Conservation (phyloP, 2,113 vertebrate species). For the Paradoxurus hermaphroditus region DNA sequence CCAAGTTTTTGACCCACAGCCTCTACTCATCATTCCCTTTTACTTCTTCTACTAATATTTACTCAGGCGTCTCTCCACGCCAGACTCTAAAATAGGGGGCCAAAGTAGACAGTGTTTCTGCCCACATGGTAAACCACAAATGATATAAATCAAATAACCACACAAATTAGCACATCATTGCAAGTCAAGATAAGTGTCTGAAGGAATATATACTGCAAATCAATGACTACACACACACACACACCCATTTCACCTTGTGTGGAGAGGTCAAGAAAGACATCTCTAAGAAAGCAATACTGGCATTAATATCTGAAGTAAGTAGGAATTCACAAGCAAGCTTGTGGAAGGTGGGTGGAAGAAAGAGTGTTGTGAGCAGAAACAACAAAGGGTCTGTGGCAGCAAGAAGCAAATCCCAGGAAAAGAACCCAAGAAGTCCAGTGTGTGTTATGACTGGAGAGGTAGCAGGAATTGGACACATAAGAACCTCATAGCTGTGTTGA, state of each 20-base stretch:
- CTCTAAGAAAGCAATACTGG: not conserved
- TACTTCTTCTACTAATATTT: not conserved
- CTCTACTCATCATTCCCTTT: not conserved
- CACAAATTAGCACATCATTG: not conserved
- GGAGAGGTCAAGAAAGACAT: not conserved
- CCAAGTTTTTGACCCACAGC: not conserved
- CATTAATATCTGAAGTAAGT: not conserved
- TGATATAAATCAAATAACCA: not conserved
- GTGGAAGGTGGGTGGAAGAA: not conserved
- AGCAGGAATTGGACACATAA: not conserved
- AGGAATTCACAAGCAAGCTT: not conserved
- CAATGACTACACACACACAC: not conserved
- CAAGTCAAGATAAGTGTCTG: not conserved
- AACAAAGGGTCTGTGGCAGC: not conserved
- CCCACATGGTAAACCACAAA: not conserved
- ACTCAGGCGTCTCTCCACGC: not conserved
- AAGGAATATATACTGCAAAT: not conserved
- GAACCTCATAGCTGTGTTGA: not conserved
- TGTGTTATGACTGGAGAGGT: not conserved
- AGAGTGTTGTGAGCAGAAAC: not conserved
- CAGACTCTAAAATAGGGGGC: not conserved
- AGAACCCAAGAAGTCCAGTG: not conserved
- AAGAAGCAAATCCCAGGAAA: not conserved
- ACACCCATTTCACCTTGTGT: not conserved
- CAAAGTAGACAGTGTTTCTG: not conserved